These are phyloP conservation scores for Carassius gibelio DNA, from an alignment of 2,113 vertebrate species.

Conservation along the genomic window DNA sequence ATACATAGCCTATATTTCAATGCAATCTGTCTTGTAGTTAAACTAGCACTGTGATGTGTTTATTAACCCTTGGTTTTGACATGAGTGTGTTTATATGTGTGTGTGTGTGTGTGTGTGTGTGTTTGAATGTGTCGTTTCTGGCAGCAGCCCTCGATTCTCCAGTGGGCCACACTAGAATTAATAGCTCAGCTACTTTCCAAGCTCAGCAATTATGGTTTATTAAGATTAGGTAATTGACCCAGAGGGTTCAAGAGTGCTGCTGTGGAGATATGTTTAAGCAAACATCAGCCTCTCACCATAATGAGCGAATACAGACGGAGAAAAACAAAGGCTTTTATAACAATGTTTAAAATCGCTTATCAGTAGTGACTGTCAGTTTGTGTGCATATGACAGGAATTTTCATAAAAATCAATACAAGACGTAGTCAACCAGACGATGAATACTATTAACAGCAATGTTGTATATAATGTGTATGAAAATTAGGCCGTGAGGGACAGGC, in stretches of 20 bases:
- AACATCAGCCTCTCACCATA: conserved; percentile 42
- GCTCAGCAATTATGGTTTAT: conserved; percentile 60
- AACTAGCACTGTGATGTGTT: neutral
- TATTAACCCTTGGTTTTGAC: conserved; percentile 46
- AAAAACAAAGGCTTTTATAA: conserved; percentile 35
- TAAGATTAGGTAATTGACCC: conserved; percentile 63
- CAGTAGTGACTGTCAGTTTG: too few species aligned
- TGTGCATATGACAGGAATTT: too few species aligned
- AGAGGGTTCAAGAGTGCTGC: conserved; percentile 54
- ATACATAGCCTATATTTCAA: neutral
- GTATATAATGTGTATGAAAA: neutral
- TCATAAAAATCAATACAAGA: too few species aligned
- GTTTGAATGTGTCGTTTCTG: conserved; percentile 48
- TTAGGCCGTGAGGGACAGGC: neutral
- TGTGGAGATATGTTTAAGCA: conserved; percentile 45
- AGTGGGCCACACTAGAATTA: conserved; percentile 59
- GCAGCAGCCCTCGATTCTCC: conserved; percentile 50
- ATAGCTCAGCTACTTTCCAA: conserved; percentile 62
- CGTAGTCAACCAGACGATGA: too few species aligned
- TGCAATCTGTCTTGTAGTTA: conserved; percentile 15
- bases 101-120: conserved; percentile 35
- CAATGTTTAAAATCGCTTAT: neutral
- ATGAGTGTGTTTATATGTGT: neutral
- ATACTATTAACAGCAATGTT: neutral
- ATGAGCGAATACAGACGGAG: conserved; percentile 33